Evolutionary conservation across 2,797 vertebrate species (phyloP).

Genomic region (Cryptoblepharus egeriae): DNA sequence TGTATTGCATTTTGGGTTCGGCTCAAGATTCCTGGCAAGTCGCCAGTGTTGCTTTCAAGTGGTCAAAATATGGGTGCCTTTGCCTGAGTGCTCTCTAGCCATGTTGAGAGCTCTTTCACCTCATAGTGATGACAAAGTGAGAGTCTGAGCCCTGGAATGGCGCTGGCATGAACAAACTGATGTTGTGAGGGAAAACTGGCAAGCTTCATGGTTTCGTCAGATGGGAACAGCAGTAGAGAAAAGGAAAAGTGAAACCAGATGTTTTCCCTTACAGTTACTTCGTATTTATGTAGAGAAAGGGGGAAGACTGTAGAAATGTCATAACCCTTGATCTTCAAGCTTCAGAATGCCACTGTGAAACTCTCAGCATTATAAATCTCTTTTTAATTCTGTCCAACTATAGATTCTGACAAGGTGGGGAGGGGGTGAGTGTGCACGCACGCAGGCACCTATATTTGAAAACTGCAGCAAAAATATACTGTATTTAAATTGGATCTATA

Average conservation of each 20-base stretch:
- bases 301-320: slow-evolving; percentile 75
- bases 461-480: slow-evolving; percentile 49
- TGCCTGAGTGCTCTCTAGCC: slow-evolving; percentile 28
- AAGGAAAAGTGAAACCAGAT: slow-evolving; percentile 81
- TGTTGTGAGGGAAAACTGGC: slow-evolving; percentile 67
- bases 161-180: slow-evolving; percentile 32
- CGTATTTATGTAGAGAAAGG: slow-evolving; percentile 50
- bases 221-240: slow-evolving; percentile 72
- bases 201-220: slow-evolving; percentile 72
- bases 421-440: neutral
- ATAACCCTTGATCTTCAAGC: slow-evolving; percentile 71
- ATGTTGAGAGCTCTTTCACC: slow-evolving; percentile 3
- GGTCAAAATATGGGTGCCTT: neutral
- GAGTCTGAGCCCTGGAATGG: slow-evolving; percentile 51
- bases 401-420: slow-evolving; percentile 54
- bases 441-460: slow-evolving; percentile 23
- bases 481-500: slow-evolving; percentile 45
- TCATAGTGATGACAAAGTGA: slow-evolving; percentile 25
- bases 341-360: slow-evolving; percentile 69
- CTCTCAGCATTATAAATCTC: slow-evolving; percentile 65
- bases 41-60: slow-evolving; percentile 33
- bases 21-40: slow-evolving; percentile 7
- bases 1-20: neutral
- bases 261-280: slow-evolving; percentile 74
- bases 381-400: slow-evolving; percentile 22